A percentile compares a stretch with the other conserved stretches of the same genome.
These are phyloP conservation scores for Poeciliopsis prolifica DNA, from an alignment of 2,113 vertebrate genomes.

Conservation along the genomic window DNA sequence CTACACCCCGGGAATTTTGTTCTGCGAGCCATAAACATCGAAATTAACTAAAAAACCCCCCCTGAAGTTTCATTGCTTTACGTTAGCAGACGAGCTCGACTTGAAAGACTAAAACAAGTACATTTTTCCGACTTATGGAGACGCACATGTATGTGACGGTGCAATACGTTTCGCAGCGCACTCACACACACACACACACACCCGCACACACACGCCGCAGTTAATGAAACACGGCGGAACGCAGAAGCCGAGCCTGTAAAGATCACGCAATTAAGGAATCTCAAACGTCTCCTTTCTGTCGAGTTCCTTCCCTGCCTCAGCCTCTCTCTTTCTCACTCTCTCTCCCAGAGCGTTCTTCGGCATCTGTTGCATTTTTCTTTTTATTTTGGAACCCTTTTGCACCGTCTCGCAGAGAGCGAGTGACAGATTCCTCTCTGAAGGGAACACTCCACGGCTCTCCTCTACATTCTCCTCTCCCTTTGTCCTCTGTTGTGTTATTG, in stretches of 20 bases:
- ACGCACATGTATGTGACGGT: neutral
- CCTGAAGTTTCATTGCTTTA: neutral
- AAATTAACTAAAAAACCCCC: neutral
- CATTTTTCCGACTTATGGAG: neutral
- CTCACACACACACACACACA: too few relatives aligned
- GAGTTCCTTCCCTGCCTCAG: slow-evolving; percentile 12
- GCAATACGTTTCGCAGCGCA: neutral
- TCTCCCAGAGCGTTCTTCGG: slow-evolving; percentile 29
- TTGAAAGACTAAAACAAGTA: neutral
- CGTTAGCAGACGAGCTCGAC: neutral
- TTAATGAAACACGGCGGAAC: neutral
- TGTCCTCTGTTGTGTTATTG: slow-evolving; percentile 65
- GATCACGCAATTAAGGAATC: slow-evolving; percentile 53
- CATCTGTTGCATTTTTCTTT: slow-evolving; percentile 20
- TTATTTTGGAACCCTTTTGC: slow-evolving; percentile 56
- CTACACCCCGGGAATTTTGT: too few relatives aligned
- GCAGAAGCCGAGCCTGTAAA: slow-evolving; percentile 9
- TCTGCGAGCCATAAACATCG: too few relatives aligned
- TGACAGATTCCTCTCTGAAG: slow-evolving; percentile 75
- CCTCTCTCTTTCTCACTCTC: slow-evolving; percentile 12
- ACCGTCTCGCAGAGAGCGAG: slow-evolving; percentile 46
- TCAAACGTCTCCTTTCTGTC: slow-evolving; percentile 11
- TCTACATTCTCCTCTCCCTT: slow-evolving; percentile 56
- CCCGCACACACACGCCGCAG: too few relatives aligned
- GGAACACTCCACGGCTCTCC: slow-evolving; percentile 60